phyloP scores from a whole-genome alignment of 2,888 invertebrate species.

The Meta bourneti region DNA sequence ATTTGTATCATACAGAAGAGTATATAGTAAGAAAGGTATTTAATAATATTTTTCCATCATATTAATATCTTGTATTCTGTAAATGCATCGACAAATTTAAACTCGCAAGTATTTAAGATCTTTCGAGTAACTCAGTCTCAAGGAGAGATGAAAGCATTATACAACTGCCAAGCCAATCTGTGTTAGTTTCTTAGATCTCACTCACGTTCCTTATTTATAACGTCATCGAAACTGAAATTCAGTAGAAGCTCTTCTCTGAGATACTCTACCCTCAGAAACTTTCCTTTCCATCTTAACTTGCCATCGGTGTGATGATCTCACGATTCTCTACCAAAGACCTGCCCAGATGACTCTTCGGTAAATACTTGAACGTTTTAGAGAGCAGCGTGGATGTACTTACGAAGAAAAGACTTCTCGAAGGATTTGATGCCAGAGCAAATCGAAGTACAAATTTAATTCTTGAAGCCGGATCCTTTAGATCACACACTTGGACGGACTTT shows the following conservation, averaged over 20 bases:
- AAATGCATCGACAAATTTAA: too few relatives aligned
- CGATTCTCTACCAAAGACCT: constrained; percentile 21
- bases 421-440: background rate
- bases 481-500: too few relatives aligned
- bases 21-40: too few relatives aligned
- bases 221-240: constrained; percentile 49
- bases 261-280: constrained; percentile 6
- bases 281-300: constrained; percentile 28
- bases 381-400: background rate
- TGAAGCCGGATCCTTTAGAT: too few relatives aligned
- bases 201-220: constrained; percentile 58
- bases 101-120: too few relatives aligned
- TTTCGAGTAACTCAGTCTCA: too few relatives aligned
- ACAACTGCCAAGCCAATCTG: too few relatives aligned
- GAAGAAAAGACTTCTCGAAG: background rate
- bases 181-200: background rate
- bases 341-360: constrained; percentile 9
- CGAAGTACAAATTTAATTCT: too few relatives aligned
- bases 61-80: too few relatives aligned
- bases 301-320: constrained; percentile 27
- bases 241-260: constrained; percentile 3
- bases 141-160: too few relatives aligned
- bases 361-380: constrained; percentile 2
- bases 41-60: too few relatives aligned
- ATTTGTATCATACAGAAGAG: too few relatives aligned